Base-by-base conservation (phyloP, 2,113 vertebrate genomes). In the Delphinapterus leucas region DNA sequence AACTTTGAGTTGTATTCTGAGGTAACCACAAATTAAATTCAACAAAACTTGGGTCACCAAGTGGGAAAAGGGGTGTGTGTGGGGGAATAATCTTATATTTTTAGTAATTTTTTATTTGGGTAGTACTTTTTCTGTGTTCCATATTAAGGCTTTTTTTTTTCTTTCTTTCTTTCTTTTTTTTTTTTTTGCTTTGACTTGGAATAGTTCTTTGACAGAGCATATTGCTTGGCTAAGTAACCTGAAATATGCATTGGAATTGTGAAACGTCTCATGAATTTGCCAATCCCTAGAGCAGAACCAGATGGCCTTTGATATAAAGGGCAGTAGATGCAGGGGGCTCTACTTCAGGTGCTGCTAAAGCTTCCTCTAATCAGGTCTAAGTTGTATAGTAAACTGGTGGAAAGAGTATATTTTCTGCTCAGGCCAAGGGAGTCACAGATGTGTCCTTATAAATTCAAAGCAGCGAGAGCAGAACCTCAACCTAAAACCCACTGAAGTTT, bases 1-100 rank as follows among this genome's bases (percentile, higher is more conserved):
- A 98, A 98, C 97, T 98, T 98, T 96, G 98, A 98, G 98, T 98
- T 98, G 97, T 90, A 97, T 97, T 95, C 83, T 97, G 98, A 98
- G 94, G 94, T 97, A 98, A 97, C 92, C 94, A 94, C 96, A 98
- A 98, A 98, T 96, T 88, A 91, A 97, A 98, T 97, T 98, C 95
- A 98, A 98, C 97, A 77, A 97, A 96, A 80, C 94, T 97, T 95
- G 88, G 71, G 93, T 96, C 77, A 97, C 97, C 95, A 83, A 97
- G 90, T 92, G 68, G 96, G 97, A 65, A 85, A 76, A 7, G 21
- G 96, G 77, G 44, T 49, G 80, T 47, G 47, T 47, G 96, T 33
- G 94, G 95, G 95, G 68, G 49, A 95, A 84, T 83, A 81, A 90
- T 90, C 77, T 96, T 97, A 89, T 97, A 96, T 97, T 97, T 96